These are phyloP conservation scores for Drosophila quinaria DNA, from an alignment of 2,888 invertebrate species.

Conservation along the genomic window DNA sequence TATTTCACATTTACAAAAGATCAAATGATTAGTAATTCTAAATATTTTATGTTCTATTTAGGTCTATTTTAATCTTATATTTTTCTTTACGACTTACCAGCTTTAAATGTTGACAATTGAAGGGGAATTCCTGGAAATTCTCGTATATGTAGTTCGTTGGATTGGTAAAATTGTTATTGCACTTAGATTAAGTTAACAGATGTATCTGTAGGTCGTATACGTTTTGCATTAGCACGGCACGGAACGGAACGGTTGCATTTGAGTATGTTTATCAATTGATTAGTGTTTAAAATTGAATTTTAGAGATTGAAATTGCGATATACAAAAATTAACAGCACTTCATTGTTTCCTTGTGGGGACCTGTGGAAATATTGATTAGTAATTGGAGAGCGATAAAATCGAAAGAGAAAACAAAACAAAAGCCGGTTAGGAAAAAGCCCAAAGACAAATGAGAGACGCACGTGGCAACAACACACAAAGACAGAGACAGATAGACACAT, in stretches of 20 bases:
- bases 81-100: constrained; percentile 32
- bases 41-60: too few relatives aligned
- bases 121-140: neutral
- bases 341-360: constrained; percentile 38
- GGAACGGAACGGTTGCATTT: constrained; percentile 74
- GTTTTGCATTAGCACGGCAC: constrained; percentile 70
- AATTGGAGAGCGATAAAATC: constrained; percentile 58
- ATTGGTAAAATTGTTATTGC: constrained; percentile 49
- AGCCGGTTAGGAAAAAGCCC: constrained; percentile 37
- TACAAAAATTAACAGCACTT: too few relatives aligned
- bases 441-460: constrained; percentile 51
- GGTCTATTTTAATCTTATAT: neutral
- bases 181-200: constrained; percentile 48
- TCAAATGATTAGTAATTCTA: too few relatives aligned
- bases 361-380: constrained; percentile 66
- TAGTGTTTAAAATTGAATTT: constrained; percentile 24
- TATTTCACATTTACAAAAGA: too few relatives aligned
- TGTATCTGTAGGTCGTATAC: constrained; percentile 71
- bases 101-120: neutral
- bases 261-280: constrained; percentile 32
- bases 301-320: neutral
- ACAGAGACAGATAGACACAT: neutral
- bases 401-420: constrained; percentile 39
- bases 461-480: constrained; percentile 55
- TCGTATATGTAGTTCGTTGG: constrained; percentile 5